These are phyloP conservation scores for Pectinophora gossypiella DNA, from an alignment of 1,140 invertebrate genomes.

Conservation along the genomic window DNA sequence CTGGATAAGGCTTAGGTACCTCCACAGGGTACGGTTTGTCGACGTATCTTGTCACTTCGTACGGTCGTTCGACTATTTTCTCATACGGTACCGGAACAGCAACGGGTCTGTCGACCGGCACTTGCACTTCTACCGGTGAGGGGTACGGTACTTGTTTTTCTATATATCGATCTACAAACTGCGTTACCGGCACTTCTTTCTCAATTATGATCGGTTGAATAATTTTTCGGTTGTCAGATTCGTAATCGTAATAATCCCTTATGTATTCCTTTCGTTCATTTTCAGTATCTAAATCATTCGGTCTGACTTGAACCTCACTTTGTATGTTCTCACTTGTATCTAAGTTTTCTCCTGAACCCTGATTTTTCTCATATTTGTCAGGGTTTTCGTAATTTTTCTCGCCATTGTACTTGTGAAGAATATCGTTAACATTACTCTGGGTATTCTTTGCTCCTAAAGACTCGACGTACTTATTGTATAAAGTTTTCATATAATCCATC, in stretches of 20 bases:
- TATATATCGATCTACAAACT: slow-evolving; percentile 74
- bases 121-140: slow-evolving; percentile 66
- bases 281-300: slow-evolving; percentile 18
- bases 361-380: slow-evolving; percentile 28
- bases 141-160: slow-evolving; percentile 75
- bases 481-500: slow-evolving; percentile 31
- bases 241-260: slow-evolving; percentile 27
- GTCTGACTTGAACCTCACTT: slow-evolving; percentile 36
- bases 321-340: slow-evolving; percentile 46
- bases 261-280: slow-evolving; percentile 34
- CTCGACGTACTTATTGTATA: slow-evolving; percentile 51
- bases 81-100: slow-evolving; percentile 71
- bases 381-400: slow-evolving; percentile 25
- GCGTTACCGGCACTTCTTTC: slow-evolving; percentile 72
- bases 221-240: slow-evolving; percentile 28
- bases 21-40: slow-evolving; percentile 71
- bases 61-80: slow-evolving; percentile 70
- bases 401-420: slow-evolving; percentile 34
- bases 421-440: slow-evolving; percentile 45
- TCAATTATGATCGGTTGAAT: slow-evolving; percentile 71
- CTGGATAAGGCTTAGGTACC: slow-evolving; percentile 68
- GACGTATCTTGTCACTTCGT: slow-evolving; percentile 68
- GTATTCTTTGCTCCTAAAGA: slow-evolving; percentile 42
- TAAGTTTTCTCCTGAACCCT: slow-evolving; percentile 38
- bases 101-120: slow-evolving; percentile 70